Conservation (phyloP, 2,888 invertebrate species). For the Neuroscelio doddi region DNA sequence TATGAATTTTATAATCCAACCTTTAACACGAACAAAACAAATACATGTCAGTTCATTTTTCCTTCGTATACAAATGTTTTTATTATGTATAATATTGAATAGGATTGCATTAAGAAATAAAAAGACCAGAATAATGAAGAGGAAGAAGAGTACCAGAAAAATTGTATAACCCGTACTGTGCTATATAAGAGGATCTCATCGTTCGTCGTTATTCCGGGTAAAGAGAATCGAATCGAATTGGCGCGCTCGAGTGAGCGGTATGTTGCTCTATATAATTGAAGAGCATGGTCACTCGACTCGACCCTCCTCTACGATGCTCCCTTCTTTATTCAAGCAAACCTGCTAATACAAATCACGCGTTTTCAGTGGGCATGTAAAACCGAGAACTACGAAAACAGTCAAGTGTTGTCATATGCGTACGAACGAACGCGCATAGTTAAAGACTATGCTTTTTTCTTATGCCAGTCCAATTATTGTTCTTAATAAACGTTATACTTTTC, state of each 20-base stretch:
- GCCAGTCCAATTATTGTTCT: too few relatives aligned
- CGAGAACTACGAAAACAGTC: slow-evolving; percentile 16
- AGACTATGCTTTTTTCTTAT: neutral
- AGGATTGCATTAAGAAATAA: too few relatives aligned
- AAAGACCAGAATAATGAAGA: too few relatives aligned
- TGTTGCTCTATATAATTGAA: slow-evolving; percentile 60
- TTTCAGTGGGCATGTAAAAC: slow-evolving; percentile 48
- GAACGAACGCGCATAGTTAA: slow-evolving; percentile 10
- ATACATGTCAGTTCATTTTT: too few relatives aligned
- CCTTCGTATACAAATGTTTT: too few relatives aligned
- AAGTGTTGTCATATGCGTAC: slow-evolving; percentile 36
- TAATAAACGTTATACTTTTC: too few relatives aligned
- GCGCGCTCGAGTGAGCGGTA: slow-evolving; percentile 50
- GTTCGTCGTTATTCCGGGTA: slow-evolving; percentile 45
- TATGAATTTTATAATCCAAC: too few relatives aligned
- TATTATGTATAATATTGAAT: too few relatives aligned
- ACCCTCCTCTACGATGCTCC: slow-evolving; percentile 40
- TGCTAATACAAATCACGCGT: slow-evolving; percentile 63
- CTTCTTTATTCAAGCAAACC: slow-evolving; percentile 56
- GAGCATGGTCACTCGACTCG: slow-evolving; percentile 62
- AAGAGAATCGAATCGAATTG: slow-evolving; percentile 52
- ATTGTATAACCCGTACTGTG: too few relatives aligned
- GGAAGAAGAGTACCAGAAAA: too few relatives aligned
- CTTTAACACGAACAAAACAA: too few relatives aligned
- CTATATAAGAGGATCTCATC: slow-evolving; percentile 2